Evolutionary conservation across 1,140 invertebrate species (phyloP).

Genomic region (Diabrotica undecimpunctata): DNA sequence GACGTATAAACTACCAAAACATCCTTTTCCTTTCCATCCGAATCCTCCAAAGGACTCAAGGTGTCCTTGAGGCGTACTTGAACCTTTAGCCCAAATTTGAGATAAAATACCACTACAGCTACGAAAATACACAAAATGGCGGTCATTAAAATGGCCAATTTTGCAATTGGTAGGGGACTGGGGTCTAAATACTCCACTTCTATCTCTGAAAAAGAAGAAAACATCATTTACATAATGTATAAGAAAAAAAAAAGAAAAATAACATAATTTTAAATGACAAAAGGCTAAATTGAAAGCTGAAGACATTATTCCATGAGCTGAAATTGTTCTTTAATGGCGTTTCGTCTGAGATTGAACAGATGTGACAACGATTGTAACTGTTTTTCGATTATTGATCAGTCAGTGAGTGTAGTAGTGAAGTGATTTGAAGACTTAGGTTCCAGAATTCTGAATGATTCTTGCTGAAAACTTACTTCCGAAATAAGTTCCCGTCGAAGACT

Average conservation of each 20-base stretch:
- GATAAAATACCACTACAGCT: conserved; percentile 33
- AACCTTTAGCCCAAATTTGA: conserved; percentile 38
- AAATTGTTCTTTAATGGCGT: no score
- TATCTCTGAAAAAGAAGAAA: conserved; percentile 28
- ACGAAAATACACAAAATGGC: conserved; percentile 28
- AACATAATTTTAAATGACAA: background rate
- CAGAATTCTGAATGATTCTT: no score
- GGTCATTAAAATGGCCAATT: conserved; percentile 31
- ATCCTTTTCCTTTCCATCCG: conserved; percentile 43
- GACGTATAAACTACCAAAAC: conserved; percentile 40
- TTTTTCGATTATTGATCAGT: no score
- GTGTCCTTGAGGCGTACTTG: conserved; percentile 41
- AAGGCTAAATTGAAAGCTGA: background rate
- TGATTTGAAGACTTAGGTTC: no score
- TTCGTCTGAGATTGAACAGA: no score
- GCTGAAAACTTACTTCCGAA: no score
- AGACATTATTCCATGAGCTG: no score
- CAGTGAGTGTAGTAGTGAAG: no score
- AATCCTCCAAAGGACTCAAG: conserved; percentile 38
- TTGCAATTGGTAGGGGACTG: conserved; percentile 40
- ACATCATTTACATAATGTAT: background rate
- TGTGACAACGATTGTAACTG: no score
- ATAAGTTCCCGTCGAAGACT: no score
- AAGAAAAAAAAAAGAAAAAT: background rate
- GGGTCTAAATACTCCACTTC: conserved; percentile 37